Percentiles rank a stretch among this genome's conserved stretches.
Conservation (phyloP, 2,888 invertebrate species). For the Exephanes ischioxanthus region DNA sequence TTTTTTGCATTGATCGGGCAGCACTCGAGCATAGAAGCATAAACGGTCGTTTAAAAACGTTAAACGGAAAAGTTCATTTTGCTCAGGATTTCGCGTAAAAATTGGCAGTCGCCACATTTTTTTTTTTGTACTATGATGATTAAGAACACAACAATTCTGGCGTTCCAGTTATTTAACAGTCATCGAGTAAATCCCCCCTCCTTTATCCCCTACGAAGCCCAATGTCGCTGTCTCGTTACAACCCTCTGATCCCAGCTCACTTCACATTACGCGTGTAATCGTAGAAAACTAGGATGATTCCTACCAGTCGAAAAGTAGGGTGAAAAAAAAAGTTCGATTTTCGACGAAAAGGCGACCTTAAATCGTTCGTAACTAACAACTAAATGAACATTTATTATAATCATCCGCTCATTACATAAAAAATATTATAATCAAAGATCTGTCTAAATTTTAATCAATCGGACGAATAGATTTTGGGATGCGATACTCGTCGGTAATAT, state of each 20-base stretch:
- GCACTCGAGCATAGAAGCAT: neutral
- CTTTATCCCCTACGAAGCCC: neutral
- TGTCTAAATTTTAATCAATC: no score
- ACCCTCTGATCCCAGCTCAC: constrained; percentile 4
- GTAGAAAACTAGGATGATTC: constrained; percentile 54
- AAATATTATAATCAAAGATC: no score
- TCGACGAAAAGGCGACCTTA: no score
- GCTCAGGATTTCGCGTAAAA: neutral
- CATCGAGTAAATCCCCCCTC: neutral
- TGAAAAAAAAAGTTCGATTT: no score
- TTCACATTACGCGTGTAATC: constrained; percentile 55
- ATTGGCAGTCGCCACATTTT: constrained; percentile 19
- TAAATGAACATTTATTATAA: no score
- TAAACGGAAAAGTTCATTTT: neutral
- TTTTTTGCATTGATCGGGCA: neutral
- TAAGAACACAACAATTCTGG: constrained; percentile 10
- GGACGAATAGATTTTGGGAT: no score
- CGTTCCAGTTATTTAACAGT: neutral
- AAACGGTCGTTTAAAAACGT: neutral
- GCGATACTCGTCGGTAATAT: no score
- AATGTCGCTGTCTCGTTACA: no score
- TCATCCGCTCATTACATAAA: no score
- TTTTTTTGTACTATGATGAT: neutral
- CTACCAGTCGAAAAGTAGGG: no score
- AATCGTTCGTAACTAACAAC: no score